Evolutionary conservation across 2,113 vertebrate species (phyloP).

Genomic region (Stigmatopora argus): DNA sequence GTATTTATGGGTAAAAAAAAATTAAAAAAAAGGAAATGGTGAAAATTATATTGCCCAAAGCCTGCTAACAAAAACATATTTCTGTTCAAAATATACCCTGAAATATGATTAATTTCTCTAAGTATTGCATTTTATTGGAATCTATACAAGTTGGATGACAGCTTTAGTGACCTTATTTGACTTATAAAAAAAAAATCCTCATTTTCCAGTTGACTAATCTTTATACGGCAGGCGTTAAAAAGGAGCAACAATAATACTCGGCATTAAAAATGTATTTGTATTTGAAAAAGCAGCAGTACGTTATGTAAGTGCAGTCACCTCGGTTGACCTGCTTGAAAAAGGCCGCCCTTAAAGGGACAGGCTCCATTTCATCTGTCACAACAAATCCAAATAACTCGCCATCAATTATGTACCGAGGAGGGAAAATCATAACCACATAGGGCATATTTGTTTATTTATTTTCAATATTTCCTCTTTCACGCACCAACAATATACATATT

Average conservation of each 20-base stretch:
- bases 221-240: background rate
- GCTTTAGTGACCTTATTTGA: background rate
- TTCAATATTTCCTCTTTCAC: background rate
- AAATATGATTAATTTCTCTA: background rate
- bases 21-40: background rate
- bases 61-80: too few species aligned
- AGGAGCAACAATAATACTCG: background rate
- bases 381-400: background rate
- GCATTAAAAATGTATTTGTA: background rate
- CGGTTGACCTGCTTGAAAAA: background rate
- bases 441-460: background rate
- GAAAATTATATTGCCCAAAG: too few species aligned
- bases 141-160: background rate
- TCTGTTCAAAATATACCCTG: background rate
- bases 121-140: background rate
- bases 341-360: constrained; percentile 3
- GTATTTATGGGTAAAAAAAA: background rate
- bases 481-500: too few species aligned
- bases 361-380: background rate
- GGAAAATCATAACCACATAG: background rate
- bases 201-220: too few species aligned
- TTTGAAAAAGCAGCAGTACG: background rate
- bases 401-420: background rate
- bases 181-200: background rate
- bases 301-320: constrained; percentile 5